Percentiles rank a stretch among this genome's conserved stretches.
Evolutionary conservation across 2,888 invertebrate species (phyloP).

Genomic region (Calliopum simillimum): DNA sequence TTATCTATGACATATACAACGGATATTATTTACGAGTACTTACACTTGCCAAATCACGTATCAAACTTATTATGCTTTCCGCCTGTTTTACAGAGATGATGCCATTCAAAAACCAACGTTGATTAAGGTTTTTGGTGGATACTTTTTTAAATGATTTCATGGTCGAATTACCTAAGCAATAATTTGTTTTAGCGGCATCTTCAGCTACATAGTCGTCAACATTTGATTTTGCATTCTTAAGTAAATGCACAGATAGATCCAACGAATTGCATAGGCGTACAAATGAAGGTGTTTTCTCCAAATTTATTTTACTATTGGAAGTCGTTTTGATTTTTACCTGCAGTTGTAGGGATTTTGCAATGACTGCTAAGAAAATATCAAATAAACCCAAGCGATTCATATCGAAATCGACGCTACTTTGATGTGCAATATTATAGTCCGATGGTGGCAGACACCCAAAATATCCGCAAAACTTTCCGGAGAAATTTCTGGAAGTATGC

Average conservation of each 20-base stretch:
- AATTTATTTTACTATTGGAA: conserved; percentile 60
- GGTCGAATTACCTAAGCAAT: conserved; percentile 49
- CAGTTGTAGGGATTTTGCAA: conserved; percentile 90
- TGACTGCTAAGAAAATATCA: conserved; percentile 90
- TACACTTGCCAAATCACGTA: conserved; percentile 94
- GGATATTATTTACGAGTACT: conserved; percentile 62
- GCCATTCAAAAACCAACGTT: conserved; percentile 89
- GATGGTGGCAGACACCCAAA: conserved; percentile 79
- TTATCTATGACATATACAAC: not conserved
- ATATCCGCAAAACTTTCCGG: conserved; percentile 85
- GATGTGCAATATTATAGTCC: conserved; percentile 80
- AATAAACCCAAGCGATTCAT: conserved; percentile 79
- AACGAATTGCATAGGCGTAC: conserved; percentile 63
- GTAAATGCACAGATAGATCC: conserved; percentile 63
- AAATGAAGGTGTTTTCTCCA: conserved; percentile 71
- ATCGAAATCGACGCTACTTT: conserved; percentile 64
- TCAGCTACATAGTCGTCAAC: conserved; percentile 20
- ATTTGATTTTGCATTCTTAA: conserved; percentile 46
- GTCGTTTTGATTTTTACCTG: conserved; percentile 79
- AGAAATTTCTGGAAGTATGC: conserved; percentile 90
- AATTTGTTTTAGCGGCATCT: conserved; percentile 38
- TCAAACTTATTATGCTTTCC: conserved; percentile 85
- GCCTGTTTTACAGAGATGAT: conserved; percentile 86
- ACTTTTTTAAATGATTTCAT: conserved; percentile 58
- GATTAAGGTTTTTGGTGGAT: conserved; percentile 64